phyloP scores from a whole-genome alignment of 2,113 vertebrate genomes.

The Tragelaphus strepsiceros region DNA sequence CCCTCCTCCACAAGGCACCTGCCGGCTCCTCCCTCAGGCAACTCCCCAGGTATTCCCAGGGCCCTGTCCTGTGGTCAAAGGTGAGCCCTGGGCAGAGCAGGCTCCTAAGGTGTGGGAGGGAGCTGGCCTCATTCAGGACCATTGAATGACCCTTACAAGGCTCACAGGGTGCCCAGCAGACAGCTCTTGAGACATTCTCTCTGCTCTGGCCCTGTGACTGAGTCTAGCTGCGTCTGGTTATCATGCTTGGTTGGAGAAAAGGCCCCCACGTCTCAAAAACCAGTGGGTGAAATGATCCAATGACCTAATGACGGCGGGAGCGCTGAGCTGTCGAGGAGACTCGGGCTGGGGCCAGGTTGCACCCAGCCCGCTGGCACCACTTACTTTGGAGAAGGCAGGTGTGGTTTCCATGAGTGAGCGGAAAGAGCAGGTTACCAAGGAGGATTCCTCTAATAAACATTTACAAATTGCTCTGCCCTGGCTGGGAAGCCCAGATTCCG shows the following conservation, averaged over 20 bases:
- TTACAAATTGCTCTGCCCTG: background rate
- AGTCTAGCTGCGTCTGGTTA: background rate
- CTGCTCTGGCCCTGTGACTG: background rate
- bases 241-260: background rate
- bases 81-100: background rate
- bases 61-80: background rate
- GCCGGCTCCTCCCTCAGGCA: background rate
- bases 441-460: background rate
- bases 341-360: background rate
- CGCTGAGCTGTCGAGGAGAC: background rate
- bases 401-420: background rate
- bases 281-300: background rate
- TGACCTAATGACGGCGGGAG: background rate
- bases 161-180: background rate
- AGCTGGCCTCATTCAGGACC: background rate
- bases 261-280: background rate
- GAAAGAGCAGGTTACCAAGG: background rate
- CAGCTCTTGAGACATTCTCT: background rate
- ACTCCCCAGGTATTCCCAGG: background rate
- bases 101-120: background rate
- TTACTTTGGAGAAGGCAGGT: background rate
- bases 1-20: background rate
- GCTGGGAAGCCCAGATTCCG: background rate
- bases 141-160: background rate
- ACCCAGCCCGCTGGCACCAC: background rate